Conservation (phyloP, 2,113 vertebrate genomes). For the Leucopsar rothschildi region DNA sequence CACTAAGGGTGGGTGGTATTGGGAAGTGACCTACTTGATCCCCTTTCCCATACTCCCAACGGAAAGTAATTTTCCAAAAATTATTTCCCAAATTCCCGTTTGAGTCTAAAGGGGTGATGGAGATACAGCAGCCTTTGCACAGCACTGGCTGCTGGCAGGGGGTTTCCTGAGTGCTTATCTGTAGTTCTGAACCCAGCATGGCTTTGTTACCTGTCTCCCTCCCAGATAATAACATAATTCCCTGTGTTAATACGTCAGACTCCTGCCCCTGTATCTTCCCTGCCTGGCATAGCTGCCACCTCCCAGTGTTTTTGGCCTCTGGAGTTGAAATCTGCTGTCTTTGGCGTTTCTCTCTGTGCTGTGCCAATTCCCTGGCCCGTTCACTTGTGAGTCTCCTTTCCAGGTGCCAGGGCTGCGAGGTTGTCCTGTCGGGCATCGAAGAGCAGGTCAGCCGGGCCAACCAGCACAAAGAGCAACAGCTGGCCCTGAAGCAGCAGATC, state of each 20-base stretch:
- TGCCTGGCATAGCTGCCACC: not conserved
- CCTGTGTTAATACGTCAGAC: accelerated
- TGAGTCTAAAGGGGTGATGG: not conserved
- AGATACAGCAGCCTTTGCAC: not conserved
- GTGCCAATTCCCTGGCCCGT: not conserved
- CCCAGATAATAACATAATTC: not conserved
- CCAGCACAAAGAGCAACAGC: conserved; percentile 92
- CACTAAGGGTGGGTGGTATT: not conserved
- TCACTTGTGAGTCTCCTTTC: not conserved
- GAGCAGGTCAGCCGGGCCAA: conserved; percentile 94
- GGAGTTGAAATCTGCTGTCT: not conserved
- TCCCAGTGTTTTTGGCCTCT: not conserved
- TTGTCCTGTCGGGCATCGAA: conserved; percentile 91
- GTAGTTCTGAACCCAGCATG: not conserved
- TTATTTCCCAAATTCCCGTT: not conserved
- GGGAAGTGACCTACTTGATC: accelerated
- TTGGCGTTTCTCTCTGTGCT: accelerated
- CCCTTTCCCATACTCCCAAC: accelerated
- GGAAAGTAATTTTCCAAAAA: not conserved
- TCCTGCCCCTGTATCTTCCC: not conserved
- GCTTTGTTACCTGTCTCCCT: not conserved
- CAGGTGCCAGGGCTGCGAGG: conserved; percentile 95
- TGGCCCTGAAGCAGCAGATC: conserved; percentile 94
- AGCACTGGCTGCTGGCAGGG: not conserved
- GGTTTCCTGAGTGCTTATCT: not conserved